A percentile compares a stretch with the other conserved stretches of the same genome.
phyloP scores from a whole-genome alignment of 1,140 invertebrate genomes.

The Hesperophylax magnus region DNA sequence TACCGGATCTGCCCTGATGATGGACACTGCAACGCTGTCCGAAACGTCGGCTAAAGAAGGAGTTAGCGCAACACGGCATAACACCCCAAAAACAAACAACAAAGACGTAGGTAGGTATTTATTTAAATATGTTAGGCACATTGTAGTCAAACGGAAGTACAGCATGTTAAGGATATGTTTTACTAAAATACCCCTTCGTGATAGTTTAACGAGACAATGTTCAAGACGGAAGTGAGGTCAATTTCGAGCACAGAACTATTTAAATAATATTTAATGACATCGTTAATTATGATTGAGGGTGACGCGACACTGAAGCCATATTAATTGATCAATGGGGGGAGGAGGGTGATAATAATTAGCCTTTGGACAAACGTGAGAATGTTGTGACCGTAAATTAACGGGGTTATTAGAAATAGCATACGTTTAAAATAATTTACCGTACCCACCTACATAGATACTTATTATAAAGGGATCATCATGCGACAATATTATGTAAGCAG shows the following conservation, averaged over 20 bases:
- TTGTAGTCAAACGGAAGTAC: neutral
- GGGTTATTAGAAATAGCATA: too few relatives aligned
- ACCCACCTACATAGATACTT: too few relatives aligned
- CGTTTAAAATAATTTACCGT: too few relatives aligned
- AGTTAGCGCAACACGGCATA: too few relatives aligned
- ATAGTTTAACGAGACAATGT: neutral
- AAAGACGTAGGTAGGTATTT: neutral
- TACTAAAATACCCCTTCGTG: neutral
- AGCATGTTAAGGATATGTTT: neutral
- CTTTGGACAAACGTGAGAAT: neutral
- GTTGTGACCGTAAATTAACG: neutral
- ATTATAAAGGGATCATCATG: too few relatives aligned
- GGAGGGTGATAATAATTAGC: neutral
- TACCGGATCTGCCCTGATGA: too few relatives aligned
- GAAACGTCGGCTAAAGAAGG: too few relatives aligned
- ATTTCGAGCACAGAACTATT: neutral
- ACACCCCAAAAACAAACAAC: too few relatives aligned
- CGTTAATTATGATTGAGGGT: neutral
- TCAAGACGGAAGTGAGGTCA: conserved; percentile 2
- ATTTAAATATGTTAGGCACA: neutral
- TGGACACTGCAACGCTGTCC: too few relatives aligned
- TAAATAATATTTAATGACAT: neutral
- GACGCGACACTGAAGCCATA: neutral
- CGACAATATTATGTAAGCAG: too few relatives aligned
- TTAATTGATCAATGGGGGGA: neutral